phyloP scores from a whole-genome alignment of 64 coral and sea anemone genomes.

The Catalaphyllia jardinei region DNA sequence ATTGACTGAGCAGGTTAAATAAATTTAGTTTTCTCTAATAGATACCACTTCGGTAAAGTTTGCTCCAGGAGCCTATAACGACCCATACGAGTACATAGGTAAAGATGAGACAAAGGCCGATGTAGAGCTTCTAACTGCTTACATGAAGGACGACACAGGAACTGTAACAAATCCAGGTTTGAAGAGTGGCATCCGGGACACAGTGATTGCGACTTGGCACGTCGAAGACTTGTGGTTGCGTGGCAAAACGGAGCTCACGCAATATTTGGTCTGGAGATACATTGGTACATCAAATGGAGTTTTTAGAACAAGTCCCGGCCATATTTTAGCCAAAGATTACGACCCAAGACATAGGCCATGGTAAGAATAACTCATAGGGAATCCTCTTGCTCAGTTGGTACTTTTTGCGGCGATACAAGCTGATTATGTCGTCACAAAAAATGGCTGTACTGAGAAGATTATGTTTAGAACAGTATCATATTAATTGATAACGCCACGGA shows the following conservation, averaged over 20 bases:
- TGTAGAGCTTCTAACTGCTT: neutral
- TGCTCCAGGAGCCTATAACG: conserved; percentile 41
- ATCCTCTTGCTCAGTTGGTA: too few species aligned
- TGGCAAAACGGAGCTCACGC: conserved; percentile 13
- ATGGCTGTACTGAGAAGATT: too few species aligned
- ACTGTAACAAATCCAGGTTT: neutral
- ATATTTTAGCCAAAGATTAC: conserved; percentile 13
- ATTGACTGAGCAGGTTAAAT: too few species aligned
- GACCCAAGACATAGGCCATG: conserved; percentile 60
- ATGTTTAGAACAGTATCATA: too few species aligned
- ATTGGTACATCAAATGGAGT: conserved; percentile 64
- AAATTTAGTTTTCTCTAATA: neutral
- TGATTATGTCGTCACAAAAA: too few species aligned
- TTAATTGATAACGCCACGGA: too few species aligned
- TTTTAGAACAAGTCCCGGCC: conserved; percentile 50
- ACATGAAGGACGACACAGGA: conserved; percentile 12
- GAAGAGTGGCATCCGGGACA: conserved; percentile 50
- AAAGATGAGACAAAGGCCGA: conserved; percentile 12
- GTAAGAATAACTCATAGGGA: conserved; percentile 13
- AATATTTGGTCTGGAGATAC: conserved; percentile 68
- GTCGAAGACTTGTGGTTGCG: conserved; percentile 52
- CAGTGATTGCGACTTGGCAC: conserved; percentile 43
- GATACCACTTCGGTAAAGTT: conserved; percentile 58
- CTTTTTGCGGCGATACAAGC: too few species aligned
- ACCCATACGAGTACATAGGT: conserved; percentile 65